phyloP scores from a whole-genome alignment of 2,888 invertebrate species.

The Aleiodes alternator region DNA sequence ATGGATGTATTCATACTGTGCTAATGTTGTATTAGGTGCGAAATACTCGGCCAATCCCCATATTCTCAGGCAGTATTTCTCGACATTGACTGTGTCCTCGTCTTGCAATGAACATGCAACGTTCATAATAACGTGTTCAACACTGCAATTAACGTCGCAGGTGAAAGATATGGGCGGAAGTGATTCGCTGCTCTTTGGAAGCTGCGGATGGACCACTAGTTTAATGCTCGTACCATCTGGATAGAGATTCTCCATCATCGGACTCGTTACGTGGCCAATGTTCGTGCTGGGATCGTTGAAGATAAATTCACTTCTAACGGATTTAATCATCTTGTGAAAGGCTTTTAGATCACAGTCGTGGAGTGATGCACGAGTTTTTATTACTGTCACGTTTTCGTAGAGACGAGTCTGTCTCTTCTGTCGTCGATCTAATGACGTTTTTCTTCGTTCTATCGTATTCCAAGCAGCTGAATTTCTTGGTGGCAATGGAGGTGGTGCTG shows the following conservation, averaged over 20 bases:
- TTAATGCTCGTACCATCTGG: slow-evolving; percentile 91
- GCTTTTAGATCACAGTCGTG: slow-evolving; percentile 88
- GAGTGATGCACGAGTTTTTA: slow-evolving; percentile 80
- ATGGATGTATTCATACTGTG: slow-evolving; percentile 95
- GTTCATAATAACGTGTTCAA: slow-evolving; percentile 90
- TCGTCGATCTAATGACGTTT: slow-evolving; percentile 72
- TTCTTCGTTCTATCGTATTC: slow-evolving; percentile 77
- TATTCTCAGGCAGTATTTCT: slow-evolving; percentile 83
- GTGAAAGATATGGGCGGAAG: slow-evolving; percentile 89
- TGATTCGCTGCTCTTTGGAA: slow-evolving; percentile 77
- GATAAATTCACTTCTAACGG: slow-evolving; percentile 85
- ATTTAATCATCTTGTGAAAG: slow-evolving; percentile 89
- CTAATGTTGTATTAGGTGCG: slow-evolving; percentile 87
- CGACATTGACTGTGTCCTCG: slow-evolving; percentile 81
- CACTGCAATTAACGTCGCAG: slow-evolving; percentile 92
- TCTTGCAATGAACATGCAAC: slow-evolving; percentile 89
- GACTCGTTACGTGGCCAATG: slow-evolving; percentile 92
- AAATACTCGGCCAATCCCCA: slow-evolving; percentile 94
- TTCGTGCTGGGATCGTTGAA: slow-evolving; percentile 87
- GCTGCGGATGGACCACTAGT: slow-evolving; percentile 85
- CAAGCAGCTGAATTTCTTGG: slow-evolving; percentile 78
- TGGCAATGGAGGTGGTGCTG: slow-evolving; percentile 80
- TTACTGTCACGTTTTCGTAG: slow-evolving; percentile 82
- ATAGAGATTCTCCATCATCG: slow-evolving; percentile 88
- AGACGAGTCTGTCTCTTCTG: slow-evolving; percentile 79